Conservation (phyloP, 2,797 vertebrate species). For the Ctenopoma multispine region DNA sequence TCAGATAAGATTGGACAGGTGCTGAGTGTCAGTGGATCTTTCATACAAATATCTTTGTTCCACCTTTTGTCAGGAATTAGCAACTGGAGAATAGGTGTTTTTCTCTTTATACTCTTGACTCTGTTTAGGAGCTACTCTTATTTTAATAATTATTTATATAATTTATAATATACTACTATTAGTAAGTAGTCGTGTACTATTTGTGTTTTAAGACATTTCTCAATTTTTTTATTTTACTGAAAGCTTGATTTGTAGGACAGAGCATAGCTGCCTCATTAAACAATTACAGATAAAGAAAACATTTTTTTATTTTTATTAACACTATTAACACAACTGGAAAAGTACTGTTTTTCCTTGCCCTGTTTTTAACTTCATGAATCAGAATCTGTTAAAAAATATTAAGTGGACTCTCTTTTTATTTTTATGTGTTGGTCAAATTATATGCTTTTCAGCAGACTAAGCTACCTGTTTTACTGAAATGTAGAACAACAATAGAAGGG, state of each 20-base stretch:
- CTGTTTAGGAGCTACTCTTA: conserved; percentile 17
- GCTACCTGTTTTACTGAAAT: conserved; percentile 4
- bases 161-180: conserved; percentile 22
- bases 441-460: conserved; percentile 9
- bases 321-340: conserved; percentile 42
- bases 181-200: conserved; percentile 5
- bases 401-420: conserved; percentile 10
- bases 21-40: conserved; percentile 46
- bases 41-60: conserved; percentile 40
- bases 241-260: conserved; percentile 14
- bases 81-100: conserved; percentile 1
- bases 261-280: conserved; percentile 21
- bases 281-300: conserved; percentile 43
- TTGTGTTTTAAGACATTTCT: conserved; percentile 31
- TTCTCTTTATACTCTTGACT: conserved; percentile 23
- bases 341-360: conserved; percentile 3
- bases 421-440: not conserved
- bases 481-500: not conserved
- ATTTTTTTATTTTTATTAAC: conserved; percentile 53
- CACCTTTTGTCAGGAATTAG: conserved; percentile 27
- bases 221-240: conserved; percentile 25
- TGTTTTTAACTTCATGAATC: conserved; percentile 10
- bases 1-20: conserved; percentile 69
- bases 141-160: conserved; percentile 19
- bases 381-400: conserved; percentile 12